A percentile compares a stretch with the other conserved stretches of the same genome.
Evolutionary conservation across 2,113 vertebrate genomes (phyloP).

Genomic region (Zosterops lateralis): DNA sequence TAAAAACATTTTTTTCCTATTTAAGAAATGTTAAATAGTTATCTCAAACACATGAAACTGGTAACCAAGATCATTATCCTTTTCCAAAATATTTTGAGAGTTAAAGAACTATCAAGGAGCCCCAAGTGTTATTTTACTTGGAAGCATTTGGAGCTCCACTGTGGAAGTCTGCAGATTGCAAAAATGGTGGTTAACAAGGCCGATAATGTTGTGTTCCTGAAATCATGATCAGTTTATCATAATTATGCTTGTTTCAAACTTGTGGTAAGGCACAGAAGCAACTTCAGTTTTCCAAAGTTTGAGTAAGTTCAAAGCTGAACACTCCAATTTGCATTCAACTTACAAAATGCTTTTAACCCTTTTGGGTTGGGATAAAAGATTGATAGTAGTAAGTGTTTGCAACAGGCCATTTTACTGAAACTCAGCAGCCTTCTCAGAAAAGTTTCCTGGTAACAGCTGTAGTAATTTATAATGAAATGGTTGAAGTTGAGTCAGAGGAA

Average conservation of each 20-base stretch:
- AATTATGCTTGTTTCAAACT: background rate
- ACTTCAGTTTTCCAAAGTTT: background rate
- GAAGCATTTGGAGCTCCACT: background rate
- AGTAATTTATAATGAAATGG: background rate
- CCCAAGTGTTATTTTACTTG: background rate
- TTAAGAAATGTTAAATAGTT: background rate
- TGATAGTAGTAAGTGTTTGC: background rate
- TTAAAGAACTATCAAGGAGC: background rate
- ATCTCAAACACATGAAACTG: background rate
- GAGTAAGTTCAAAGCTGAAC: background rate
- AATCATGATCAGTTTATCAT: background rate
- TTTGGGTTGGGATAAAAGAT: background rate
- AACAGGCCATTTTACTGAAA: conserved; percentile 6
- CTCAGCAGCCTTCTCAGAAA: background rate
- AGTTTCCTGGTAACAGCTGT: background rate
- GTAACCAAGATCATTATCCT: background rate
- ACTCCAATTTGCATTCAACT: background rate
- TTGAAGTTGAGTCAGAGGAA: background rate
- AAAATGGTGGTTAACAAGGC: background rate
- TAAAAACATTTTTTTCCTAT: background rate
- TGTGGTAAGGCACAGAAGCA: background rate
- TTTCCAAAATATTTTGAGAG: background rate
- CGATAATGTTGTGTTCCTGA: background rate
- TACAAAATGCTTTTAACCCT: background rate
- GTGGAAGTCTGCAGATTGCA: background rate